These are phyloP conservation scores for Ceratothoa steindachneri DNA, from an alignment of 2,888 invertebrate species.

Conservation along the genomic window DNA sequence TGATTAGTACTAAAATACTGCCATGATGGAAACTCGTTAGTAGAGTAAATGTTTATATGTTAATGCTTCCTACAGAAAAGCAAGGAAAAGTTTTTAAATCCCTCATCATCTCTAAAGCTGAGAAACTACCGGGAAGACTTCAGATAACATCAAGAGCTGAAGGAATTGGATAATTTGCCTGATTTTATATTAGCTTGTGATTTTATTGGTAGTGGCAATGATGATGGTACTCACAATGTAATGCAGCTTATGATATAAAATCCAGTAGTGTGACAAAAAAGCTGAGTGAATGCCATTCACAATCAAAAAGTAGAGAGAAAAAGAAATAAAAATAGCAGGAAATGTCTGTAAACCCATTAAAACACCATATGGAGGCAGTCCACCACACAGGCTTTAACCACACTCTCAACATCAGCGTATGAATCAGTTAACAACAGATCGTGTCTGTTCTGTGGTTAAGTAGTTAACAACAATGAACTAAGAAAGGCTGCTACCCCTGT, in stretches of 20 bases:
- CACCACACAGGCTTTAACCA: slow-evolving; percentile 10
- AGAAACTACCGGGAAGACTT: slow-evolving; percentile 3
- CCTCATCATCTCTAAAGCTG: background rate
- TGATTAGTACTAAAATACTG: no score
- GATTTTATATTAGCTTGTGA: background rate
- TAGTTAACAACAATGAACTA: slow-evolving; percentile 9
- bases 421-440: slow-evolving; percentile 17
- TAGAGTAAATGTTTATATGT: no score
- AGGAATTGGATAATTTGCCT: background rate
- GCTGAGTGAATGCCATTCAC: slow-evolving; percentile 18
- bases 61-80: background rate
- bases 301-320: slow-evolving; percentile 19
- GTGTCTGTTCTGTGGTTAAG: slow-evolving; percentile 12
- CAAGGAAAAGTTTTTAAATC: background rate
- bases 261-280: slow-evolving; percentile 16
- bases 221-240: no score
- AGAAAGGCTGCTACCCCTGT: slow-evolving; percentile 11
- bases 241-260: slow-evolving; percentile 13
- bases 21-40: no score
- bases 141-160: slow-evolving; percentile 20
- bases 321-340: slow-evolving; percentile 4
- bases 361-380: slow-evolving; percentile 14
- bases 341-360: slow-evolving; percentile 16
- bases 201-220: background rate
- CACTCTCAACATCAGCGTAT: slow-evolving; percentile 9